A percentile compares a stretch with the other conserved stretches of the same genome.
Conservation (phyloP, 2,888 invertebrate species). For the Parasteatoda lunata region DNA sequence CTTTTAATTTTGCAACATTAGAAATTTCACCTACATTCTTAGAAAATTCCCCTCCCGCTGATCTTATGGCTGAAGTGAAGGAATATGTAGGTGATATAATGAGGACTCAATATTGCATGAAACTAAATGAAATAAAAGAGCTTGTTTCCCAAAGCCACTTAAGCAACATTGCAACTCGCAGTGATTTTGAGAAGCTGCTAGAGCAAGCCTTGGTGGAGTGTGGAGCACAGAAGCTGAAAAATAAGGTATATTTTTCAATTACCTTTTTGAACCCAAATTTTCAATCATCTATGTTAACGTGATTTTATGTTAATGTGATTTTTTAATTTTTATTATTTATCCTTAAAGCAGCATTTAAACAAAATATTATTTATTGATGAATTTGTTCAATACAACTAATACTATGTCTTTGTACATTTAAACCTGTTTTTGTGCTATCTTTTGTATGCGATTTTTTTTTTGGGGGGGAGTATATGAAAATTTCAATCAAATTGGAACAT, state of each 20-base stretch:
- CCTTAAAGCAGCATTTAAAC: neutral
- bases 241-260: constrained; percentile 49
- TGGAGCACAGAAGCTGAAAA: constrained; percentile 60
- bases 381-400: neutral
- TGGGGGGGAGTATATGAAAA: too few relatives aligned
- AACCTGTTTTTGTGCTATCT: too few relatives aligned
- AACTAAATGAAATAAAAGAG: constrained; percentile 39
- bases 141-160: constrained; percentile 41
- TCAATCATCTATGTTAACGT: neutral
- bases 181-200: constrained; percentile 49
- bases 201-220: constrained; percentile 45
- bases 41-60: constrained; percentile 30
- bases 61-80: constrained; percentile 37
- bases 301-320: neutral
- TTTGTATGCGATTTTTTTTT: neutral
- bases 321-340: neutral
- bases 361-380: neutral
- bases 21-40: constrained; percentile 53
- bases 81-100: constrained; percentile 39
- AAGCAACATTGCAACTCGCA: constrained; percentile 15
- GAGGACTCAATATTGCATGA: constrained; percentile 35
- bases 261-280: too few relatives aligned
- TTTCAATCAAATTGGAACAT: too few relatives aligned
- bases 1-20: constrained; percentile 47
- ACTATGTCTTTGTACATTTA: neutral